These are phyloP conservation scores for Artibeus jamaicensis DNA, from an alignment of 2,797 vertebrate species.

Conservation along the genomic window DNA sequence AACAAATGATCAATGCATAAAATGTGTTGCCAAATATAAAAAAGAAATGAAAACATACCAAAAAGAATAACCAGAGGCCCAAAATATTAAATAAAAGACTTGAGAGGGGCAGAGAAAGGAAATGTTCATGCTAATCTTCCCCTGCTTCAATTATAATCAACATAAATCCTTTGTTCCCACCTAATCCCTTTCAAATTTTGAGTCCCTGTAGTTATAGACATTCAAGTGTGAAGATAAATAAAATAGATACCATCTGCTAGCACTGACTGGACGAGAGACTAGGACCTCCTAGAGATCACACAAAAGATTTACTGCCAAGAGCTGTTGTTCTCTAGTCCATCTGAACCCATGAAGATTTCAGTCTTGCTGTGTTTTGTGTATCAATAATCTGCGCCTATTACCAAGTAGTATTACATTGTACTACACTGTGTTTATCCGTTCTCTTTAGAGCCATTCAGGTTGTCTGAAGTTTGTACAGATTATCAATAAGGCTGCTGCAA, in stretches of 20 bases:
- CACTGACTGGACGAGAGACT: background rate
- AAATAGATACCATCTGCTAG: background rate
- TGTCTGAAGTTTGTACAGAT: background rate
- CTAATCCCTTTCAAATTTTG: background rate
- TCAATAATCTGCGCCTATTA: background rate
- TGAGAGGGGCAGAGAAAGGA: background rate
- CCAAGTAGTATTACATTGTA: background rate
- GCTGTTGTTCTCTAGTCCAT: background rate
- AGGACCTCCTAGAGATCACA: background rate
- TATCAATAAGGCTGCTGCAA: background rate
- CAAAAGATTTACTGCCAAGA: background rate
- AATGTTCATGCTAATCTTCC: background rate
- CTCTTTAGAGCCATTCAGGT: background rate
- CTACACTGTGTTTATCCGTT: background rate
- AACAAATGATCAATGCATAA: background rate
- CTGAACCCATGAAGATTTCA: background rate
- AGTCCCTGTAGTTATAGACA: background rate
- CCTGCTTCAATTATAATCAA: background rate
- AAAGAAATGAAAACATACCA: background rate
- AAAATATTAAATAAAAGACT: slow-evolving; percentile 4
- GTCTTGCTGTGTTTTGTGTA: background rate
- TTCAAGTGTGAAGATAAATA: background rate
- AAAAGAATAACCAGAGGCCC: background rate
- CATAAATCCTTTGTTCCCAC: background rate
- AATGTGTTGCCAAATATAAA: background rate